Percentiles rank a stretch among this genome's conserved stretches.
Evolutionary conservation across 2,888 invertebrate species (phyloP).

Genomic region (Drosophila mettleri): DNA sequence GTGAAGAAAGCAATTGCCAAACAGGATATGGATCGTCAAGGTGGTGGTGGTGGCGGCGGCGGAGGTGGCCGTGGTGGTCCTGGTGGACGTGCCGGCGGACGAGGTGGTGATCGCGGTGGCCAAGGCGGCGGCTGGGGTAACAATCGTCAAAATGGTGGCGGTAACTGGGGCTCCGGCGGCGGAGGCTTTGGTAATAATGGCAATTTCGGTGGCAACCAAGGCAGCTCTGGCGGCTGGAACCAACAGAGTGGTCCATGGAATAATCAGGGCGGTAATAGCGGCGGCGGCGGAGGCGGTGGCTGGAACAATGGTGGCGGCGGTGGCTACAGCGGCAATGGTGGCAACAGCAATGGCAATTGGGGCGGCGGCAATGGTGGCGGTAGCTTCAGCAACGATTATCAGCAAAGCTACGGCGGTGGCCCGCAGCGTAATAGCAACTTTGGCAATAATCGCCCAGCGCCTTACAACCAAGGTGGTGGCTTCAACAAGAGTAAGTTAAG

Average conservation of each 20-base stretch:
- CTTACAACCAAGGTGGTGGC: conserved; percentile 75
- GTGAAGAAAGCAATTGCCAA: conserved; percentile 97
- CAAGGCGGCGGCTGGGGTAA: conserved; percentile 73
- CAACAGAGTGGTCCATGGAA: conserved; percentile 82
- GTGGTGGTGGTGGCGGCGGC: conserved; percentile 86
- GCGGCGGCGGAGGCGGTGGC: conserved; percentile 52
- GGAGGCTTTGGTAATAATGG: conserved; percentile 73
- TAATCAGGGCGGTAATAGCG: conserved; percentile 73
- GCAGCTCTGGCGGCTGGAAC: conserved; percentile 84
- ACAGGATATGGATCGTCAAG: conserved; percentile 91
- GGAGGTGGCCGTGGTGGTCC: conserved; percentile 82
- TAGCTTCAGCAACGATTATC: conserved; percentile 88
- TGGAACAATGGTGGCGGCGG: conserved; percentile 83
- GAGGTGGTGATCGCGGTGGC: conserved; percentile 86
- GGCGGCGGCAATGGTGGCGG: conserved; percentile 69
- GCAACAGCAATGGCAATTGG: conserved; percentile 88
- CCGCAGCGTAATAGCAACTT: conserved; percentile 89
- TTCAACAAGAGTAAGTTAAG: conserved; percentile 76
- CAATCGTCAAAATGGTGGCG: conserved; percentile 86
- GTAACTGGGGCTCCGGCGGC: conserved; percentile 83
- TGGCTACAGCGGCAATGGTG: conserved; percentile 85
- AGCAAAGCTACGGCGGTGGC: conserved; percentile 93
- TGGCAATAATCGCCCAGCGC: conserved; percentile 81
- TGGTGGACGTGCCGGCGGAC: conserved; percentile 82
- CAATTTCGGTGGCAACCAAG: conserved; percentile 83